Base-by-base conservation (phyloP, 2,113 vertebrate genomes). In the Actinemys pallida region DNA sequence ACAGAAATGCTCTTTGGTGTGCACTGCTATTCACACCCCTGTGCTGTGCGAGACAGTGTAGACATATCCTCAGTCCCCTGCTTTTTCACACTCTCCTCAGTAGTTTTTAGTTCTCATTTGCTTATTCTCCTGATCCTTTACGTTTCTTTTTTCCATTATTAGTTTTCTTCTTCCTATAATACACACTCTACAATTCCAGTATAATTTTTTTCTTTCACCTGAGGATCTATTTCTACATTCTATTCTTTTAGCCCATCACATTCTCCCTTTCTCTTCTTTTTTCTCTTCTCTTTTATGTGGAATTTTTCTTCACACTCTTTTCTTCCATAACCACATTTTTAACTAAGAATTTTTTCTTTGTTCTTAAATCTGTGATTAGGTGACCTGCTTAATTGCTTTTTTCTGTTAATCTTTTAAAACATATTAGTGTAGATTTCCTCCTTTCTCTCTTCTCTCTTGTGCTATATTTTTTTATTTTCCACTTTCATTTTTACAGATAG, bases 401-500 rank as follows among this genome's bases (percentile, higher is more conserved):
- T 12, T 56, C 29, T 49, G 49, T 29, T 5, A n/a, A 50, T 29
- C 12, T 72, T 83, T 42, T 50, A 72, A 62, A 13, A 81, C 69
- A 47, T 87, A 24, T 93, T 84, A 87, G 42, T 91, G 42, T 54
- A 93, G 81, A 47, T 94, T 92, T 94, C 56, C 27, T 86, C 49
- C n/a, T 95, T 88, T 90, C 78, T 19, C 24, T 80, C 78, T 39
- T 1, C 0, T 81, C 39, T 90, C 17, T 47, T 45, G 35, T 50
- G 87, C 54, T 62, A 84, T 92, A 82, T 93, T 31, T 84, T 85
- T 92, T 1, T 0, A 52, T 19, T 54, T 76, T 91, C 88, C 86
- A 54, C 80, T 88, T 88, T 53, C 42, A 84, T 78, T 90, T 78
- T 84, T 90, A 10, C 0, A 0, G 1, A 22, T 81, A 72, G 88